Conservation (phyloP, 2,797 vertebrate genomes). For the Chelmon rostratus region DNA sequence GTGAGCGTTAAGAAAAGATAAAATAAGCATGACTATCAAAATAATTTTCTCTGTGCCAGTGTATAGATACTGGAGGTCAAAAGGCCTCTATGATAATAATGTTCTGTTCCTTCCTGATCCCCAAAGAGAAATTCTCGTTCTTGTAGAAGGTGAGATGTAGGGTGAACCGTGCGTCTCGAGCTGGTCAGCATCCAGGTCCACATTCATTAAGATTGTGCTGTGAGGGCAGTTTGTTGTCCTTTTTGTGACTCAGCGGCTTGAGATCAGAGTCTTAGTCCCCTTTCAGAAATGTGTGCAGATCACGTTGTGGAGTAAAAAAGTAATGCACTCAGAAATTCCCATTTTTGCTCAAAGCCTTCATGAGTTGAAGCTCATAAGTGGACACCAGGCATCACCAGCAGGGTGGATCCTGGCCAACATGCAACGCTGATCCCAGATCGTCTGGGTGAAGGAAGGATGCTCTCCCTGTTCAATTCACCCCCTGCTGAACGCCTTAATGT, state of each 20-base stretch:
- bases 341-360: neutral
- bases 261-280: conserved; percentile 3
- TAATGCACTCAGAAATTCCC: neutral
- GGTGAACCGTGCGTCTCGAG: neutral
- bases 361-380: conserved; percentile 4
- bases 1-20: neutral
- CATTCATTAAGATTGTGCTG: conserved; percentile 16
- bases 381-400: conserved; percentile 2
- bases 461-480: conserved; percentile 22
- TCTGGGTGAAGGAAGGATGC: conserved; percentile 12
- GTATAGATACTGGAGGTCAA: neutral
- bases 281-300: conserved; percentile 25
- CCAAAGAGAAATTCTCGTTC: conserved; percentile 15
- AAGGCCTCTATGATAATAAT: conserved; percentile 1
- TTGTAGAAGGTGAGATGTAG: conserved; percentile 20
- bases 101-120: neutral
- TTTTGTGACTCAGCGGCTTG: conserved; percentile 36
- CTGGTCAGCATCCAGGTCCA: conserved; percentile 28
- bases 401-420: conserved; percentile 7
- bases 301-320: neutral
- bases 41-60: neutral
- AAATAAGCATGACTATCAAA: neutral
- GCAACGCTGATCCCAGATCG: conserved; percentile 4
- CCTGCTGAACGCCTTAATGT: neutral
- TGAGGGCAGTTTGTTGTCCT: conserved; percentile 10